Evolutionary conservation across 1,140 invertebrate species (phyloP), one percentile per base, ranked within the genome.

Genomic region (Papilio glaucus): DNA sequence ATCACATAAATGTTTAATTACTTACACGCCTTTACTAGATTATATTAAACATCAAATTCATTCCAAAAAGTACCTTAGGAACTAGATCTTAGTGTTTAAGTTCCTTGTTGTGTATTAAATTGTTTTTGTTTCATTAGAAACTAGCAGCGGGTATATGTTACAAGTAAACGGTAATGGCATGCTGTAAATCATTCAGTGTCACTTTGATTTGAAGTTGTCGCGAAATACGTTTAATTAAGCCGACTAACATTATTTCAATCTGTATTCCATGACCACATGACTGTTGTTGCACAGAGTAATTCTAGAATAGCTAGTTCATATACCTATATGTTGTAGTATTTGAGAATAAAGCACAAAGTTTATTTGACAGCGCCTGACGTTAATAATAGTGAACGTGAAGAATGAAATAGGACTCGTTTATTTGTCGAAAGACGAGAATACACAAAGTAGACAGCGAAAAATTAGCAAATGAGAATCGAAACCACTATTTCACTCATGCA

Each of bases 171-270:
- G 13, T 63, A 38, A 63, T 63, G 61, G 33, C 61, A 39, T 63
- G 33, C 29, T 18, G 33, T 63, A 63, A 63, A 63, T 63, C 61
- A 63, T 21, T 63, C 61, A 6, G 33, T 63, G 61, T 63, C 29
- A 63, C 61, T 38, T 63, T 63, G 61, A 63, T 63, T 63, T 63
- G 37, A 63, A 63, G 15, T 33, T 63, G 61, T 18, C 61, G 15
- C 29, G 15, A 63, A 53, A 38, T 63, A n/a, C 37, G 39, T 63
- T 63, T 63, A 63, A 63, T 63, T 63, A 63, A 12, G 37, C 33
- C 37, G 61, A 13, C 37, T 63, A n/a, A n/a, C n/a, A n/a, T 39
- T 18, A 63, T 63, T 33, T 63, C 61, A 63, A 63, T 63, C 39
- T 63, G 33, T 63, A 37, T 63, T 63, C 29, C 29, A 63, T 12